A percentile compares a stretch with the other conserved stretches of the same genome.
Evolutionary conservation across 2,797 vertebrate genomes (phyloP).

Genomic region (Diglossa cyanea): DNA sequence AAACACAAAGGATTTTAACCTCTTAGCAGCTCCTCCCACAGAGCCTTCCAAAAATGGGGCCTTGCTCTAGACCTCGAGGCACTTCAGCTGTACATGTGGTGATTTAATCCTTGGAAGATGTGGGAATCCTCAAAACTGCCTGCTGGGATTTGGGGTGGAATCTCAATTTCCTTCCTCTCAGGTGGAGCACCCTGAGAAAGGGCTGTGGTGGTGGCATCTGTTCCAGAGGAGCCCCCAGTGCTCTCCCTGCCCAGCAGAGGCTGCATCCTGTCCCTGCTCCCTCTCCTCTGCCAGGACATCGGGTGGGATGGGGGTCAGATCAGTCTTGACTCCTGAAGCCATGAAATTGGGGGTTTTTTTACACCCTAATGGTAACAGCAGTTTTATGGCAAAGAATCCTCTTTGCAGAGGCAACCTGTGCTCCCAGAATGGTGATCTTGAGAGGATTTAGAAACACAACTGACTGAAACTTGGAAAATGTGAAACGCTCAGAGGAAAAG

Average conservation of each 20-base stretch:
- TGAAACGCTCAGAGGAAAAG: neutral
- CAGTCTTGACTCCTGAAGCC: neutral
- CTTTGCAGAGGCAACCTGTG: neutral
- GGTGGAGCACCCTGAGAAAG: slow-evolving; percentile 25
- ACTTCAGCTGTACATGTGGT: slow-evolving; percentile 13
- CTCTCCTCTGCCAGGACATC: neutral
- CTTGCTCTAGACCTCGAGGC: neutral
- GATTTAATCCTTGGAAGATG: slow-evolving; percentile 49
- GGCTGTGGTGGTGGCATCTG: neutral
- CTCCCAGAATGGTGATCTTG: neutral
- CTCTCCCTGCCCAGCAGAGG: neutral
- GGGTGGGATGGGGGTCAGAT: neutral
- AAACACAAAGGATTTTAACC: neutral
- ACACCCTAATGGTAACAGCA: neutral
- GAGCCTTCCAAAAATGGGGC: neutral
- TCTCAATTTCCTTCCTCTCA: slow-evolving; percentile 60
- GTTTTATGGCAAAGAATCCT: neutral
- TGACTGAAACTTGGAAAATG: slow-evolving; percentile 10
- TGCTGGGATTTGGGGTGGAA: slow-evolving; percentile 60
- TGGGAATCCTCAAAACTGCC: slow-evolving; percentile 40
- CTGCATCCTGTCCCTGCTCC: neutral
- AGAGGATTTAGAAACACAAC: neutral
- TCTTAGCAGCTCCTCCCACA: neutral
- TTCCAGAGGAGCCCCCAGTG: neutral
- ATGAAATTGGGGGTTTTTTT: neutral